Percentiles rank a stretch among this genome's conserved stretches.
Evolutionary conservation across 2,113 vertebrate species (phyloP).

Genomic region (Todiramphus chloris): DNA sequence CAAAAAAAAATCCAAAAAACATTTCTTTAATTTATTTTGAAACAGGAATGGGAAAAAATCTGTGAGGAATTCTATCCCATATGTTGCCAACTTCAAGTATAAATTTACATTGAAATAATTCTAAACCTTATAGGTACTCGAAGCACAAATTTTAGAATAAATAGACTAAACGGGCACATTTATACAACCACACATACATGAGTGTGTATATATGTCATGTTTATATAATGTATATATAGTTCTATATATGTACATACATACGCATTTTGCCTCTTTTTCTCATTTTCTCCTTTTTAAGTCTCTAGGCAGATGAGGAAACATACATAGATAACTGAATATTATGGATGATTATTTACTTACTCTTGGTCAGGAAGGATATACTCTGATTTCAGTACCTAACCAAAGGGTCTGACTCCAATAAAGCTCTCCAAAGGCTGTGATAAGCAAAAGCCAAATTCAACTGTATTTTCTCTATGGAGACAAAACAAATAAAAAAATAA

Average conservation of each 20-base stretch:
- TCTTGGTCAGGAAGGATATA: neutral
- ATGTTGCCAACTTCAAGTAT: neutral
- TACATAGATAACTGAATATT: neutral
- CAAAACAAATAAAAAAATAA: neutral
- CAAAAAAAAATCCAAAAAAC: neutral
- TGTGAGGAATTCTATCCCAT: neutral
- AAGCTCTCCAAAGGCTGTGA: neutral
- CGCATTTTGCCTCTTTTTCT: neutral
- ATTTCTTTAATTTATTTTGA: neutral
- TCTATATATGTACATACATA: neutral
- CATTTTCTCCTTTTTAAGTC: neutral
- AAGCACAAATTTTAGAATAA: neutral
- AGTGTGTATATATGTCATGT: neutral
- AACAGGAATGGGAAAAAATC: neutral
- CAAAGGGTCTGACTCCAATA: neutral
- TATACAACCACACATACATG: neutral
- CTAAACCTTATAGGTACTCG: neutral
- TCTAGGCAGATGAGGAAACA: neutral
- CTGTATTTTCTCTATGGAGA: neutral
- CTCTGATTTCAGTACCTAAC: neutral
- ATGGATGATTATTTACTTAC: neutral
- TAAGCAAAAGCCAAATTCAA: neutral
- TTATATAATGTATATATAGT: neutral
- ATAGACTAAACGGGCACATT: neutral
- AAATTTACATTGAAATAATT: neutral